Evolutionary conservation across 2,113 vertebrate species (phyloP).

Genomic region (Crocuta crocuta): DNA sequence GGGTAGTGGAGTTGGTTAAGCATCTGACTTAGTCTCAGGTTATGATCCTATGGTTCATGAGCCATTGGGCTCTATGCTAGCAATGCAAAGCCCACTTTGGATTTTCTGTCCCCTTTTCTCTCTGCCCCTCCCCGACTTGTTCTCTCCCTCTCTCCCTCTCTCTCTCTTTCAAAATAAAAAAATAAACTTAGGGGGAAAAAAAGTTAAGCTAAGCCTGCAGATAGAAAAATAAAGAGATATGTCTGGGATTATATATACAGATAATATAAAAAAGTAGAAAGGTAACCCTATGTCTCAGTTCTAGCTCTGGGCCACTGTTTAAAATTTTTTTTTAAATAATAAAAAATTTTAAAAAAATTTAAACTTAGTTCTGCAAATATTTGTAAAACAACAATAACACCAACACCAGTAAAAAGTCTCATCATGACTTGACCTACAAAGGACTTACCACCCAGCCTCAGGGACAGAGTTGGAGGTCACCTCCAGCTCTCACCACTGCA

Average conservation of each 20-base stretch:
- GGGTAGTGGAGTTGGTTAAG: too few species aligned
- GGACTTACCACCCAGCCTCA: neutral
- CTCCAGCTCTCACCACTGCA: neutral
- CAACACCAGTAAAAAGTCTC: neutral
- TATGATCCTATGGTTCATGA: too few species aligned
- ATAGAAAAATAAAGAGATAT: neutral
- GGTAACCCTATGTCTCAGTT: neutral
- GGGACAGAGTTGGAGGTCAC: neutral
- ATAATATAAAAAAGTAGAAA: neutral
- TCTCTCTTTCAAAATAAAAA: too few species aligned
- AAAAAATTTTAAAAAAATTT: too few species aligned
- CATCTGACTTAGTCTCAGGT: too few species aligned
- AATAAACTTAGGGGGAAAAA: neutral
- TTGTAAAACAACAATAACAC: neutral
- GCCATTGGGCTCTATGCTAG: too few species aligned
- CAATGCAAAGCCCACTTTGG: too few species aligned
- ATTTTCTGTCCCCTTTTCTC: too few species aligned
- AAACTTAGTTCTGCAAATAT: neutral
- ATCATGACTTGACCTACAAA: neutral
- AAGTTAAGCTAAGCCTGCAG: neutral
- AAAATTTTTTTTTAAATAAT: neutral
- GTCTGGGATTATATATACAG: neutral
- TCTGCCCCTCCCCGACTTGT: too few species aligned
- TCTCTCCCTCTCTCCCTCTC: too few species aligned
- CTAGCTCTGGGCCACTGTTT: neutral